These are phyloP conservation scores for Acanthurus tractus DNA, from an alignment of 2,797 vertebrate genomes.

Conservation along the genomic window DNA sequence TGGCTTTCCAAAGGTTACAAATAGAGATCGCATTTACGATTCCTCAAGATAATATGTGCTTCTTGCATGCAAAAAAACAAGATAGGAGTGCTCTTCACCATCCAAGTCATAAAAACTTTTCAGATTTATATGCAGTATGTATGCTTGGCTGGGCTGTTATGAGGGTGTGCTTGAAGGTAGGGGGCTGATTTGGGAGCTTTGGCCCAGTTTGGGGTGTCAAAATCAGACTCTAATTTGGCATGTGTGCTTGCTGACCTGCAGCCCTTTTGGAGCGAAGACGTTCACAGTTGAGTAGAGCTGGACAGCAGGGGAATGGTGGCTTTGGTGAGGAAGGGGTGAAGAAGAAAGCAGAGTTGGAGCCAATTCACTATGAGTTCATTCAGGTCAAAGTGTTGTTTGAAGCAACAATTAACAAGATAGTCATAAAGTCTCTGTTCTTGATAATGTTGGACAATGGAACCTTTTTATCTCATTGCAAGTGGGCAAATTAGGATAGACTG, in stretches of 20 bases:
- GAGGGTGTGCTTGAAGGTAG: constrained; percentile 1
- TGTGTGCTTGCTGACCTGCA: constrained; percentile 52
- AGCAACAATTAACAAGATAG: background rate
- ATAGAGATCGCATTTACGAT: constrained; percentile 58
- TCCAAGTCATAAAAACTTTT: constrained; percentile 7
- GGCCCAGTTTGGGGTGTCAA: constrained; percentile 29
- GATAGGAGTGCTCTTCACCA: constrained; percentile 14
- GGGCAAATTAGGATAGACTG: background rate
- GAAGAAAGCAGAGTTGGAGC: constrained; percentile 30
- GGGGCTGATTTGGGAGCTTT: constrained; percentile 53
- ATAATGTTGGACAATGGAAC: background rate
- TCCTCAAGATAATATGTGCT: constrained; percentile 65
- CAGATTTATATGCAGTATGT: constrained; percentile 21
- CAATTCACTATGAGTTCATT: constrained; percentile 29
- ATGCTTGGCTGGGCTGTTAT: constrained; percentile 16
- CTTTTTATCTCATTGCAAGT: background rate
- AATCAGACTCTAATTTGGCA: constrained; percentile 53
- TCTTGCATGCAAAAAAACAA: constrained; percentile 13
- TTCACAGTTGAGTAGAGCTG: constrained; percentile 41
- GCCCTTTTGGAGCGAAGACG: constrained; percentile 39
- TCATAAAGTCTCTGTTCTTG: background rate
- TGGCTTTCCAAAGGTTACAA: constrained; percentile 77
- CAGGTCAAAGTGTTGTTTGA: constrained; percentile 45
- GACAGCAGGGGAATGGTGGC: constrained; percentile 40
- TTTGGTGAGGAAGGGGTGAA: constrained; percentile 16